These are phyloP conservation scores for Girardia tigrina DNA, from an alignment of 2,888 invertebrate species.

Conservation along the genomic window DNA sequence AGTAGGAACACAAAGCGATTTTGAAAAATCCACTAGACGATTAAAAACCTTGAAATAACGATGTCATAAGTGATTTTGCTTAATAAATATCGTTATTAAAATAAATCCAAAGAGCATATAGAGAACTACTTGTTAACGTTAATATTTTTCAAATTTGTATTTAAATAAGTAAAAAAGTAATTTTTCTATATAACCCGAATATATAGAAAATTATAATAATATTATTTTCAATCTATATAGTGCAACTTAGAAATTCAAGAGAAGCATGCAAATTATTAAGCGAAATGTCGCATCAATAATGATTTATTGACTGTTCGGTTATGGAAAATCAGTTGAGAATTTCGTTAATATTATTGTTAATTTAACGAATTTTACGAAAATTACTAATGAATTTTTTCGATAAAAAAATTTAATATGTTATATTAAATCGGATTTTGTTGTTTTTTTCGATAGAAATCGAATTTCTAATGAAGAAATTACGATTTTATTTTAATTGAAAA, in stretches of 20 bases:
- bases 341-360: not conserved
- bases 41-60: constrained; percentile 20
- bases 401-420: not conserved
- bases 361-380: not conserved
- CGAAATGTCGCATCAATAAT: constrained; percentile 18
- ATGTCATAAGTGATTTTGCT: constrained; percentile 18
- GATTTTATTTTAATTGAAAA: constrained; percentile 18
- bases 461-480: not conserved
- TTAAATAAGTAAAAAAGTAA: constrained; percentile 1
- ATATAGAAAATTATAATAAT: constrained; percentile 14
- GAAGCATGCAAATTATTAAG: constrained; percentile 20
- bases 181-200: constrained; percentile 12
- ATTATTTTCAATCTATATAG: not conserved
- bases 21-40: constrained; percentile 23
- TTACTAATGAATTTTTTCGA: not conserved
- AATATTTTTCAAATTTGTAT: constrained; percentile 23
- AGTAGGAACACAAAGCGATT: constrained; percentile 23
- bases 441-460: not conserved
- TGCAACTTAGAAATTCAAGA: constrained; percentile 23
- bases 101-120: not conserved
- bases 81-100: constrained; percentile 6
- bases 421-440: not conserved
- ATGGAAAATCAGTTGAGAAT: constrained; percentile 11
- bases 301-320: constrained; percentile 17
- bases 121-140: not conserved